phyloP scores from a whole-genome alignment of 2,113 vertebrate species.

The Prinia subflava region DNA sequence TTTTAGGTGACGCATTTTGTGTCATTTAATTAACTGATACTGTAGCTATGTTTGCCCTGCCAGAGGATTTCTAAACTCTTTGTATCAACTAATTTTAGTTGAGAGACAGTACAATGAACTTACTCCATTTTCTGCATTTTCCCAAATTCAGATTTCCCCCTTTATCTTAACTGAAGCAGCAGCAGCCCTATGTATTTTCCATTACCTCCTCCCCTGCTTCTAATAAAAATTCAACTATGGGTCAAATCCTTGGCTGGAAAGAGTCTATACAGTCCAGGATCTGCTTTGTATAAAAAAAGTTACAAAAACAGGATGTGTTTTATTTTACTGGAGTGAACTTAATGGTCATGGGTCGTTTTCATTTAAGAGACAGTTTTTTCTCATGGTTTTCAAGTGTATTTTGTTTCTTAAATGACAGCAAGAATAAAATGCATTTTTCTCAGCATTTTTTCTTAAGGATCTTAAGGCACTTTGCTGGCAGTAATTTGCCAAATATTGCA shows the following conservation, averaged over 20 bases:
- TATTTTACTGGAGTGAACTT: constrained; percentile 39
- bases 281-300: constrained; percentile 10
- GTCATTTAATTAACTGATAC: constrained; percentile 6
- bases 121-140: neutral
- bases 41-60: neutral
- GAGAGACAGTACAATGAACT: neutral
- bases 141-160: neutral
- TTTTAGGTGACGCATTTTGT: neutral
- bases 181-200: neutral
- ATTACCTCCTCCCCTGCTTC: neutral
- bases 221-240: neutral
- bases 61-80: neutral
- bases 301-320: constrained; percentile 61
- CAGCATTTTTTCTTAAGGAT: neutral
- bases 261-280: neutral
- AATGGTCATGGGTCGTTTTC: constrained; percentile 17
- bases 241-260: constrained; percentile 12
- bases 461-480: neutral
- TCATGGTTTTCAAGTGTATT: neutral
- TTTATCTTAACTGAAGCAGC: neutral
- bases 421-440: constrained; percentile 1
- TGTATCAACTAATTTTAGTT: neutral
- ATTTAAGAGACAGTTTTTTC: constrained; percentile 23
- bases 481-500: neutral
- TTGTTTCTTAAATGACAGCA: neutral